Evolutionary conservation across 2,113 vertebrate genomes (phyloP).

Genomic region (Antennarius striatus): DNA sequence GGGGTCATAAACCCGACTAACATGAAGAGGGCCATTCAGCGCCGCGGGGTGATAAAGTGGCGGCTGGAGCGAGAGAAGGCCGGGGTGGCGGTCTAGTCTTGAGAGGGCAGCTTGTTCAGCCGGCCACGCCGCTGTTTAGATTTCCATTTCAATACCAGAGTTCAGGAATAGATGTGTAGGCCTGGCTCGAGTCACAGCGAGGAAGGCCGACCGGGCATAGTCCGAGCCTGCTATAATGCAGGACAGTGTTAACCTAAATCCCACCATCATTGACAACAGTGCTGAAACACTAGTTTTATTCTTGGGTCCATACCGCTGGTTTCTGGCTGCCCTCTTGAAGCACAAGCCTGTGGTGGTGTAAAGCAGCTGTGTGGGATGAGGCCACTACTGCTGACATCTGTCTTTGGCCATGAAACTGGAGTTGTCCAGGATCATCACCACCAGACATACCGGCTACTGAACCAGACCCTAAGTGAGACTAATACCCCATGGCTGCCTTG

Average conservation of each 20-base stretch:
- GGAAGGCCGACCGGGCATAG: constrained; percentile 25
- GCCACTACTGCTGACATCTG: constrained; percentile 69
- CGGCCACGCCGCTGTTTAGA: constrained; percentile 66
- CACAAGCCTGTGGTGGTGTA: constrained; percentile 65
- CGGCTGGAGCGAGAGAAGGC: constrained; percentile 31
- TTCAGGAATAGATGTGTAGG: constrained; percentile 67
- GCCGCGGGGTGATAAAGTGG: constrained; percentile 58
- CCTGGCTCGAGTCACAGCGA: constrained; percentile 16
- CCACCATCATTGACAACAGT: constrained; percentile 27
- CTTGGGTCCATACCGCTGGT: constrained; percentile 61
- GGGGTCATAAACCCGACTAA: constrained; percentile 68
- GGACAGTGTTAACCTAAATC: constrained; percentile 40
- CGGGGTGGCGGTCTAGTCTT: constrained; percentile 55
- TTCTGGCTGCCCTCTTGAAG: constrained; percentile 58
- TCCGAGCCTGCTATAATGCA: background rate
- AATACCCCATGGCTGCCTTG: constrained; percentile 59
- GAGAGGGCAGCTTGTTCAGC: constrained; percentile 76
- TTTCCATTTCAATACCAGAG: constrained; percentile 74
- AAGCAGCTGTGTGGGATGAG: constrained; percentile 47
- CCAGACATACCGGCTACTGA: constrained; percentile 68
- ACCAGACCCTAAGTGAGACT: constrained; percentile 70
- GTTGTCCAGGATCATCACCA: constrained; percentile 62
- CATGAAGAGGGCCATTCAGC: constrained; percentile 78
- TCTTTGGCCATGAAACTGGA: constrained; percentile 61
- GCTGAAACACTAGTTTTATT: constrained; percentile 74